phyloP scores from a whole-genome alignment of 2,113 vertebrate species.

The Pollimyrus isidori region DNA sequence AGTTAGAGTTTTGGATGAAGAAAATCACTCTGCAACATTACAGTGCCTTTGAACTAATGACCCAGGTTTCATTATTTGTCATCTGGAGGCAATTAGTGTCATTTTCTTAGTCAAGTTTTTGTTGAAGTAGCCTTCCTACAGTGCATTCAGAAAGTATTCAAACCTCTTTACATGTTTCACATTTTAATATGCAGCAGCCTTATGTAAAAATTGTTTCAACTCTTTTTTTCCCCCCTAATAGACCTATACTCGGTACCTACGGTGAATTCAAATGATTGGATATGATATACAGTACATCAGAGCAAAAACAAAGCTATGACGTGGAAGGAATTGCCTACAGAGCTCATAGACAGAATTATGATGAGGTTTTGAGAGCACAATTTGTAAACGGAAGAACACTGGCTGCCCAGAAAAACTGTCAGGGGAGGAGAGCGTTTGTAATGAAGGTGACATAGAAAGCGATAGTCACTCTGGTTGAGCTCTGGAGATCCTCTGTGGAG shows the following conservation, averaged over 20 bases:
- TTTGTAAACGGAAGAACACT: neutral
- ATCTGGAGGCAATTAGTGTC: neutral
- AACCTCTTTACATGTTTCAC: neutral
- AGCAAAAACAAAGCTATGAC: neutral
- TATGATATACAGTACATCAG: neutral
- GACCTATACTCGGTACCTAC: neutral
- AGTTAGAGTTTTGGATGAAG: neutral
- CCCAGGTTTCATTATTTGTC: neutral
- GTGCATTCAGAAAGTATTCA: neutral
- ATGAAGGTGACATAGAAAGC: neutral
- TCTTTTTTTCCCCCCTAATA: neutral
- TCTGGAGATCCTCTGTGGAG: neutral
- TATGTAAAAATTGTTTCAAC: neutral
- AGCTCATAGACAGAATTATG: neutral
- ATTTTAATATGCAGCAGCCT: neutral
- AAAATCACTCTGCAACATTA: neutral
- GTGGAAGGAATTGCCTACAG: neutral
- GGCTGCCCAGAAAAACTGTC: neutral
- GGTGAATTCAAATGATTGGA: neutral
- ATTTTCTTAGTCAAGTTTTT: neutral
- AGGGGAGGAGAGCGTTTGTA: neutral
- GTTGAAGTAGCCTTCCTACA: neutral
- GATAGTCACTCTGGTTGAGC: neutral
- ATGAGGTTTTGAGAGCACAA: neutral
- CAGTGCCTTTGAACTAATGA: neutral